Evolutionary conservation across 2,113 vertebrate species (phyloP), one percentile per base, ranked within the genome.

Genomic region (Lamprologus callipterus): DNA sequence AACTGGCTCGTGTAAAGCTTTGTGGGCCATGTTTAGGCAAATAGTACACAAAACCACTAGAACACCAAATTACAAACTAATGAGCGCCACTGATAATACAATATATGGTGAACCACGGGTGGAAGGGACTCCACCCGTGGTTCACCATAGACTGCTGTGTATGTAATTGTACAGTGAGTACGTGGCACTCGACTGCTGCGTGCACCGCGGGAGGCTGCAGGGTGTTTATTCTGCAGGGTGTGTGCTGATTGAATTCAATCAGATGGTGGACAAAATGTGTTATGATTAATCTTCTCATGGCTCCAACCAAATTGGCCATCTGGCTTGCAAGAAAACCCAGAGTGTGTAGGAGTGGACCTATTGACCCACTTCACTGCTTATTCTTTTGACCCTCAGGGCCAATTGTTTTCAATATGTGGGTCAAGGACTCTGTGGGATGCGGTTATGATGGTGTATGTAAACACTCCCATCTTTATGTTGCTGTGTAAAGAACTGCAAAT

Each of bases 271-370:
- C 84, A 68, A 88, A 92, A 93, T 78, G 85, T 89, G 82, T 86
- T 45, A 85, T 85, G 91, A 91, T 90, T 92, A 60, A 90, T 92
- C 93, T 94, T 81, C 75, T 82, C 42, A 60, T 82, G 84, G 91
- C 85, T 85, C 78, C 19, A 14, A 84, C 84, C n/a, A 92, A 92
- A 93, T 92, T 87, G 88, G 87, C 94, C 94, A 95, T 95, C 93
- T 95, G 94, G 91, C 49, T 86, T 40, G 58, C 63, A 82, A 37
- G 57, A 86, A 58, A 14, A 49, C 80, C 23, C 89, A 23, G 78
- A 47, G 63, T 82, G 90, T 87, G 88, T 79, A 84, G 89, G 90
- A 90, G 91, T 87, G 91, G 83, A 75, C 80, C 84, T 79, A 81
- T 58, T 93, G 90, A 93, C 91, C 91, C 58, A 82, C 83, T 88